These are phyloP conservation scores for Cetoscarus ocellatus DNA, from an alignment of 2,797 vertebrate genomes.

Conservation along the genomic window DNA sequence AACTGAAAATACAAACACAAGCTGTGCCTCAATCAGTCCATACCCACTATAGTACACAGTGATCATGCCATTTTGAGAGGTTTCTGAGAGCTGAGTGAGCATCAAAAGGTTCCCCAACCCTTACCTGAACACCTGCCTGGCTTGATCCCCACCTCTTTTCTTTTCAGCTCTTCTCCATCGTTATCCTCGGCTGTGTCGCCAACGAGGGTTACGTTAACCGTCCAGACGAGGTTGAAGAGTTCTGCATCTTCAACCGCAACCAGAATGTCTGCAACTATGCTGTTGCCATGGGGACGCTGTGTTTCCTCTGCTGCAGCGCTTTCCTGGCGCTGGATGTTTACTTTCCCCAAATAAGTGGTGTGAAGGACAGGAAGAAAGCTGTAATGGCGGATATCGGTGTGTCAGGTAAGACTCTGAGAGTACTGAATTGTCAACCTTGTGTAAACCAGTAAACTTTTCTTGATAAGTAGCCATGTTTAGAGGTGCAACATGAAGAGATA, in stretches of 20 bases:
- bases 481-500: too few species aligned
- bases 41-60: too few species aligned
- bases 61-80: too few species aligned
- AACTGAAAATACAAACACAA: too few species aligned
- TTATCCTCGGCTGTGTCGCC: slow-evolving; percentile 44
- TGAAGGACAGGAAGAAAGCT: slow-evolving; percentile 52
- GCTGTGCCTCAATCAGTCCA: too few species aligned
- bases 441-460: too few species aligned
- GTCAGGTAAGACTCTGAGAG: slow-evolving; percentile 36
- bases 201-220: slow-evolving; percentile 59
- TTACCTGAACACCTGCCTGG: not conserved
- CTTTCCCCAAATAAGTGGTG: slow-evolving; percentile 50
- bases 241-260: slow-evolving; percentile 62
- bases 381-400: slow-evolving; percentile 45
- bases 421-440: too few species aligned
- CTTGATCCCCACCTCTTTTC: not conserved
- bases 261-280: slow-evolving; percentile 36
- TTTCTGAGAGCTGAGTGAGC: too few species aligned
- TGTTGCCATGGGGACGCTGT: slow-evolving; percentile 32
- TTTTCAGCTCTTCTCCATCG: slow-evolving; percentile 45
- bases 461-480: too few species aligned
- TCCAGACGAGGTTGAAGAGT: slow-evolving; percentile 28
- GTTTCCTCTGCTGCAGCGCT: slow-evolving; percentile 36
- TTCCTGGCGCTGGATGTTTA: slow-evolving; percentile 51
- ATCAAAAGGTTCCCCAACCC: too few species aligned